phyloP scores from a whole-genome alignment of 1,140 invertebrate genomes.

The Phymorhynchus buccinoides region DNA sequence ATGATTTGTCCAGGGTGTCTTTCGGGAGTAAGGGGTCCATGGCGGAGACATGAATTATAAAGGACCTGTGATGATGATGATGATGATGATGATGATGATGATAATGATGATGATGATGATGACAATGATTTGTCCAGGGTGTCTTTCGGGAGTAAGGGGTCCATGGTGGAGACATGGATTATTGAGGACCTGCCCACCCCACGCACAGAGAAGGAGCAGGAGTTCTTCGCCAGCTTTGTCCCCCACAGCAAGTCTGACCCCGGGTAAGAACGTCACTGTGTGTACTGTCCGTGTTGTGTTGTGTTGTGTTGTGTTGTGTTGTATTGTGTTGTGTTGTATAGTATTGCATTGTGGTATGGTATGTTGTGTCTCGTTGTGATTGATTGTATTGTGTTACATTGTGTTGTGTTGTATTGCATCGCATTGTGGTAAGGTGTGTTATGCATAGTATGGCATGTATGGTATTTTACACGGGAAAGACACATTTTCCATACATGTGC shows the following conservation, averaged over 20 bases:
- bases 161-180: constrained; percentile 64
- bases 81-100: no score
- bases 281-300: not conserved
- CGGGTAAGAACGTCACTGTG: constrained; percentile 35
- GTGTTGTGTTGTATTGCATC: not conserved
- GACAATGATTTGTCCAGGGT: constrained; percentile 50
- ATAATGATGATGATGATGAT: no score
- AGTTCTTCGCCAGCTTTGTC: constrained; percentile 42
- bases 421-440: no score
- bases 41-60: constrained; percentile 65
- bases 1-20: constrained; percentile 55
- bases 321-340: not conserved
- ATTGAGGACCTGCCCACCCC: constrained; percentile 57
- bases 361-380: not conserved
- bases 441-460: no score
- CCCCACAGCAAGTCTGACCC: constrained; percentile 38
- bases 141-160: constrained; percentile 63
- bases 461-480: no score
- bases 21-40: constrained; percentile 64
- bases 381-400: not conserved
- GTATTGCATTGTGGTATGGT: no score
- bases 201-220: constrained; percentile 38
- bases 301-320: constrained; percentile 19
- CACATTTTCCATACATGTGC: no score
- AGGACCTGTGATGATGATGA: no score